These are phyloP conservation scores for Chrysocyon brachyurus DNA, from an alignment of 2,797 vertebrate species.

Conservation along the genomic window DNA sequence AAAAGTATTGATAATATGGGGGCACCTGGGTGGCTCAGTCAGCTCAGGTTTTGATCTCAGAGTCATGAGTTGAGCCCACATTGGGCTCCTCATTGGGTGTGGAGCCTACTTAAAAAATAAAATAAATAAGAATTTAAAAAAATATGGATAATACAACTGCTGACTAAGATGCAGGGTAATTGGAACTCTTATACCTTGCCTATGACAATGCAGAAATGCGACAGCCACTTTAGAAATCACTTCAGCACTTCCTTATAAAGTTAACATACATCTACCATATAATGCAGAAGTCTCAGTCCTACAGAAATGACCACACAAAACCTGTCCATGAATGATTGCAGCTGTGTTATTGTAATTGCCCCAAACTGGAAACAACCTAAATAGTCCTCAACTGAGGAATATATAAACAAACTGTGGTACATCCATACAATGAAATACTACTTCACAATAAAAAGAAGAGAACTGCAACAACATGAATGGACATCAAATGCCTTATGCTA, in stretches of 20 bases:
- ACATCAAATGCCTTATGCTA: not conserved
- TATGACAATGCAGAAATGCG: not conserved
- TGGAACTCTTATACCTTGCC: not conserved
- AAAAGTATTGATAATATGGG: not conserved
- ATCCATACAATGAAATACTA: not conserved
- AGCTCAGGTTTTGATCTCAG: not conserved
- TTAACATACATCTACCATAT: not conserved
- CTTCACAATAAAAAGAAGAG: not conserved
- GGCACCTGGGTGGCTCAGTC: not conserved
- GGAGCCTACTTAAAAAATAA: not conserved
- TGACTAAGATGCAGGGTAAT: not conserved
- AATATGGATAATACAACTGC: not conserved
- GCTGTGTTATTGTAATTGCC: not conserved
- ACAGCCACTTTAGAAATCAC: not conserved
- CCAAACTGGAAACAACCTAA: not conserved
- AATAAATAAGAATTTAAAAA: not conserved
- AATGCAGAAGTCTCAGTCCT: not conserved
- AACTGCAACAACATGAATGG: not conserved
- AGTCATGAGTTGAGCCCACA: not conserved
- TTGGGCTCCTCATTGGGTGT: not conserved
- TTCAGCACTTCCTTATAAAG: not conserved
- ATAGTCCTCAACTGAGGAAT: not conserved
- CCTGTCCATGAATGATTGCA: not conserved
- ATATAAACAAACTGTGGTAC: not conserved
- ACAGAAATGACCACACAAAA: not conserved